phyloP scores from a whole-genome alignment of 2,797 vertebrate genomes.

The Karalla daura region DNA sequence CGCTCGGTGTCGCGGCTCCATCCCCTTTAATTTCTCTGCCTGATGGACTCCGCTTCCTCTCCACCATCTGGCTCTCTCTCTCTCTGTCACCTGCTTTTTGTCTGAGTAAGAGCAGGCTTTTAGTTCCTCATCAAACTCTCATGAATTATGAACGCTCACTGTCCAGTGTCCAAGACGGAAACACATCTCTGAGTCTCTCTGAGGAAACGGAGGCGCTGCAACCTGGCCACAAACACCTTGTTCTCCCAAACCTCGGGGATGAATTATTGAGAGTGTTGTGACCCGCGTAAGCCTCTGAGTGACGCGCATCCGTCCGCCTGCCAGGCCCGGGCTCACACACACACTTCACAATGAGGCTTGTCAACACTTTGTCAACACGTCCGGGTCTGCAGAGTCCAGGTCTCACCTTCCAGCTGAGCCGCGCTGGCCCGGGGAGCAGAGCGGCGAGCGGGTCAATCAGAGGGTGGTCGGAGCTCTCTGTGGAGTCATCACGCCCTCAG shows the following conservation, averaged over 20 bases:
- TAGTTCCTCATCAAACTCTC: conserved; percentile 75
- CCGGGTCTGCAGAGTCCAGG: conserved; percentile 17
- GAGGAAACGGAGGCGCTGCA: conserved; percentile 36
- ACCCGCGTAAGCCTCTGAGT: conserved; percentile 41
- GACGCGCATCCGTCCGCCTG: conserved; percentile 18
- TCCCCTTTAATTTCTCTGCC: conserved; percentile 42
- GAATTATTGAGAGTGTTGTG: conserved; percentile 64
- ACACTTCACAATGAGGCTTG: conserved; percentile 24
- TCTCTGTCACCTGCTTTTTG: conserved; percentile 62
- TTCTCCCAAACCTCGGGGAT: conserved; percentile 43
- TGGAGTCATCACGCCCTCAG: neutral
- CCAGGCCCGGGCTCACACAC: conserved; percentile 20
- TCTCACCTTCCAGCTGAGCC: conserved; percentile 6
- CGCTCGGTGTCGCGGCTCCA: conserved; percentile 19
- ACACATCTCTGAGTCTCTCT: conserved; percentile 60
- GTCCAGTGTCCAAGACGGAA: conserved; percentile 60
- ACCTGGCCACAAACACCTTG: conserved; percentile 56
- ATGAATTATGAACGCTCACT: conserved; percentile 74
- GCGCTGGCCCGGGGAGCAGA: neutral
- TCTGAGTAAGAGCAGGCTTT: conserved; percentile 66
- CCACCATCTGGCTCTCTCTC: conserved; percentile 25
- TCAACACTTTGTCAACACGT: conserved; percentile 15
- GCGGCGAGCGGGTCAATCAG: neutral
- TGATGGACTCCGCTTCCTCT: conserved; percentile 34
- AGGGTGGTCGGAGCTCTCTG: neutral